Base-by-base conservation (phyloP, 2,888 invertebrate species). In the Zygothrica quintamaculata region DNA sequence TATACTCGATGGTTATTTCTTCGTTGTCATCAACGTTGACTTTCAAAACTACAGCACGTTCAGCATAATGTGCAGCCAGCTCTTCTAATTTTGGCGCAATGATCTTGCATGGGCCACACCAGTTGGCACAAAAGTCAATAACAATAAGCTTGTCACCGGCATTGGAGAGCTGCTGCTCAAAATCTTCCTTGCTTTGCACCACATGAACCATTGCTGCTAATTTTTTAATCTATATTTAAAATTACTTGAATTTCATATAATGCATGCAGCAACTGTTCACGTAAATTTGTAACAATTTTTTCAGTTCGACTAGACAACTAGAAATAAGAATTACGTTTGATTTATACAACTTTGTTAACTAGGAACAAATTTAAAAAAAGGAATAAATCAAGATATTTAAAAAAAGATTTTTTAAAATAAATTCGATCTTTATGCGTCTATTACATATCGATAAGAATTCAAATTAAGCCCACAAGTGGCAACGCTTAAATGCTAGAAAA, bases 81-180 rank as follows among this genome's bases (percentile, higher is more conserved):
- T 94, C 95, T 78, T 96, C 95, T 18, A 97, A 91, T 77, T 94
- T 94, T 16, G 97, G 97, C 0, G 94, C 94, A 87, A 97, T 97
- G 92, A 94, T 93, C 91, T 96, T 96, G 93, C 97, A 98, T 1
- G 97, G 97, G 0, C 96, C 97, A 89, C 98, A 98, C 97, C 97
- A 98, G 48, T 94, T 94, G 43, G 97, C 97, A 92, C 94, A 96
- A 91, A 98, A 98, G 92, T 97, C 97, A 68, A 97, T 94, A 29
- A 98, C 94, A 33, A 98, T 95, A 86, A 97, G 92, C 89, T 95
- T 95, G 18, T 93, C 93, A 8, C 95, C 96, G 11, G 97, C 97
- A 65, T 94, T 94, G 0, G 90, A 80, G 68, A 97, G 92, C 91
- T 94, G 93, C 64, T 89, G 89, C 82, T 94, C 93, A 88, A 97